Evolutionary conservation across 2,113 vertebrate species (phyloP), one percentile per base, ranked within the genome.

Genomic region (Ochotona princeps): DNA sequence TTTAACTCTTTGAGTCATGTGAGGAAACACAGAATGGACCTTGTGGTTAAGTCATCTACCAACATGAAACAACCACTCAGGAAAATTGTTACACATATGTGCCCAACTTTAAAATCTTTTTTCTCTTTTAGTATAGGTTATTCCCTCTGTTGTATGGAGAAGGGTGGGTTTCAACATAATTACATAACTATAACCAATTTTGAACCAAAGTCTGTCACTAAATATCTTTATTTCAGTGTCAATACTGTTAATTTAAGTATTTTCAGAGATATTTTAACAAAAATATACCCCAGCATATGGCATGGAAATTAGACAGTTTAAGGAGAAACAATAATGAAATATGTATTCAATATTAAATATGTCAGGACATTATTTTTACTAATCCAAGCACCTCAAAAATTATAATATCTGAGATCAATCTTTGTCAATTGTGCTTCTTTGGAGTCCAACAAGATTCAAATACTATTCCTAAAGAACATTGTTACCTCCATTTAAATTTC

Each of bases 401-500:
- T 80, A 30, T 32, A 14, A 82, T 83, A 1, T 35, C 49, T 69
- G n/a, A 8, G 21, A 5, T 6, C 30, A 66, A 66, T 82, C 32
- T 92, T 32, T 91, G 61, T 14, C 15, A 95, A 30, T 89, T 83
- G 13, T 35, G 1, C 32, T 90, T 90, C 17, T 38, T 85, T 87
- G 72, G 3, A 72, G 66, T 61, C 2, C 83, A 69, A 44, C 14
- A 54, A n/a, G 4, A 74, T 63, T n/a, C 17, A n/a, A 44, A 79
- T 87, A 69, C 0, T 73, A 0, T 28, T 69, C 82, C 49, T 28
- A 81, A 83, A 57, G 30, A 51, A 28, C 10, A 72, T 17, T 61
- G 72, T 30, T 94, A 80, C 67, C 20, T 90, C 17, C n/a, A 49
- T 32, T 83, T 75, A 85, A 85, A 76, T 80, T 88, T 83, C 20